Evolutionary conservation across 2,113 vertebrate species (phyloP), one percentile per base, ranked within the genome.

Genomic region (Catharus fuscescens): DNA sequence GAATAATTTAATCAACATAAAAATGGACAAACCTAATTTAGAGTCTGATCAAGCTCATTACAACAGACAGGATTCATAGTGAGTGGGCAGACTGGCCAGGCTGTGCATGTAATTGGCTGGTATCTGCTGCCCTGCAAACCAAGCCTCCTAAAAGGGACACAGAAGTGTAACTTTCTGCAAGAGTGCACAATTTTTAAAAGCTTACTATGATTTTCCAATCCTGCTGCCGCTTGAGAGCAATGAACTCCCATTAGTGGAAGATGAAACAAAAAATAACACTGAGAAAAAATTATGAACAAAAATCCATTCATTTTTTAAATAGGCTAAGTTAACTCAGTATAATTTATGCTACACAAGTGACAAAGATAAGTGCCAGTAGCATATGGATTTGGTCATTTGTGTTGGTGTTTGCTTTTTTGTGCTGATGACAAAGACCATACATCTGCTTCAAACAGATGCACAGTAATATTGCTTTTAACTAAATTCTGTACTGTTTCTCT

Each of bases 401-500:
- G 76, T 88, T 86, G n/a, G n/a, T 92, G 38, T 57, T 96, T 84
- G 28, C 66, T 84, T 96, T 90, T 95, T 73, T 69, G 52, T 90
- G 36, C 50, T 90, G 54, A 31, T 89, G 59, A 76, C 72, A 93
- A 92, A 91, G 84, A 31, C 0, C 21, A 48, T 90, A 26, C 79
- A 97, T 96, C 92, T 96, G 72, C 70, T 94, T 92, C 67, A 85
- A 92, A 77, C 69, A 96, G 82, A 94, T 94, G 80, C 20, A 93
- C 67, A 50, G 79, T 85, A 94, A 79, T 93, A 79, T 64, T 91
- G 83, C 23, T 80, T 96, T 95, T 94, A 95, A 95, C 91, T 92
- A 36, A 92, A 93, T 47, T 88, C 61, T 45, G 19, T 25, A 45
- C 13, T 77, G 3, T 59, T 12, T 73, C 34, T 34, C 80, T 82